Evolutionary conservation across 1,140 invertebrate species (phyloP).

Genomic region (Drosophila quadrilineata): DNA sequence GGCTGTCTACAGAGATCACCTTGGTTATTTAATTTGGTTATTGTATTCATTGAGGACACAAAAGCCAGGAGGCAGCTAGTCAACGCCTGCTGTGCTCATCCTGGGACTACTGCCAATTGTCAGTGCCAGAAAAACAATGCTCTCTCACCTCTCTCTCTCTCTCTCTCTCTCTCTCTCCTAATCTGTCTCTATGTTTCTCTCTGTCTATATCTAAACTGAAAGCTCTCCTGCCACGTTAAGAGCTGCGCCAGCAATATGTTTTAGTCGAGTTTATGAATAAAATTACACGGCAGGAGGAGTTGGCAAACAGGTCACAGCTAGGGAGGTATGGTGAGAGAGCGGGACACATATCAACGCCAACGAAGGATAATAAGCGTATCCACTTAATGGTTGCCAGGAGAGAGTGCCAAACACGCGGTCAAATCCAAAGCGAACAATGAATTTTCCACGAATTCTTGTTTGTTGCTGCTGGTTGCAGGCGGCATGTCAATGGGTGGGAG

Average conservation of each 20-base stretch:
- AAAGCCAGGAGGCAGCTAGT: slow-evolving; percentile 57
- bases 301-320: slow-evolving; percentile 1
- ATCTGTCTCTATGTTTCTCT: no score
- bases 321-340: background rate
- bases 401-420: slow-evolving; percentile 74
- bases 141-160: background rate
- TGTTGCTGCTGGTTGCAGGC: background rate
- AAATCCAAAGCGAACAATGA: slow-evolving; percentile 63
- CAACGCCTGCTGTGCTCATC: slow-evolving; percentile 46
- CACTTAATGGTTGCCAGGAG: slow-evolving; percentile 75
- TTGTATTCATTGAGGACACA: slow-evolving; percentile 79
- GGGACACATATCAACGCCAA: slow-evolving; percentile 61
- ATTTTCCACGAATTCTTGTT: background rate
- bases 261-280: slow-evolving; percentile 73
- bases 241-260: slow-evolving; percentile 49
- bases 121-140: slow-evolving; percentile 47
- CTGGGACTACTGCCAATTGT: slow-evolving; percentile 49
- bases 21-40: slow-evolving; percentile 80
- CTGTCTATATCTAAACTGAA: no score
- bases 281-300: slow-evolving; percentile 62
- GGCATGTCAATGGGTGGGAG: slow-evolving; percentile 17
- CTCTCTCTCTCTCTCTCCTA: no score
- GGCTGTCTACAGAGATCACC: no score
- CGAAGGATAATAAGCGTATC: slow-evolving; percentile 79
- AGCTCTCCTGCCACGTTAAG: no score